Evolutionary conservation across 2,888 invertebrate genomes (phyloP), one percentile per base, ranked within the genome.

Genomic region (Rutpela maculata): DNA sequence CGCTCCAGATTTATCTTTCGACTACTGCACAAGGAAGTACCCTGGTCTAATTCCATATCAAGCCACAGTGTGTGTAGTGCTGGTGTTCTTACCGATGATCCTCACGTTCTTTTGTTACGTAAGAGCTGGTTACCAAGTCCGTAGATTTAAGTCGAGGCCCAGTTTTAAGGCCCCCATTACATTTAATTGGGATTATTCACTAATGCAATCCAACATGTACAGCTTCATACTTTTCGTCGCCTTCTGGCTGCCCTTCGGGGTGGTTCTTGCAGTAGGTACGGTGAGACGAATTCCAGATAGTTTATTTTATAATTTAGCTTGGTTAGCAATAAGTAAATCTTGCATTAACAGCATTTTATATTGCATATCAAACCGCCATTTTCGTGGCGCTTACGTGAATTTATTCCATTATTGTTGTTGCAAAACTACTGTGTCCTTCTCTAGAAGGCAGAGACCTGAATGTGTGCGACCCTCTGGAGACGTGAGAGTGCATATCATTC

Each of bases 401-500:
- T 90, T 96, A 10, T 96, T 95, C 86, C 94, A 95, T 85, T 96
- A 96, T 85, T 95, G 95, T 86, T 95, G 94, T 87, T 96, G 95
- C 89, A 96, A 95, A 88, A 95, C 93, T 10, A 93, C 94, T 6
- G 93, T 93, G 26, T 92, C 94, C 1, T 93, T 93, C 82, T 92
- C 93, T 7, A 89, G 93, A 76, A 91, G 95, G 59, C 92, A 93
- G 73, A 89, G 94, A 50, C 88, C 89, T 15, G 89, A 90, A 82
- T 87, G 89, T 5, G 83, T 89, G 74, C 89, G 74, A 86, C 90
- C 92, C 15, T 90, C 92, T 0, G 91, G 92, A 3, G 93, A 95
- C 80, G 93, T 95, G n/a, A 89, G 93, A 35, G 95, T 95, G 9
- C 95, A 95, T 87, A 95, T 96, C 70, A 94, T 95, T 86, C 94